Evolutionary conservation across 2,113 vertebrate genomes (phyloP), one percentile per base, ranked within the genome.

Genomic region (Sorex fumeus): DNA sequence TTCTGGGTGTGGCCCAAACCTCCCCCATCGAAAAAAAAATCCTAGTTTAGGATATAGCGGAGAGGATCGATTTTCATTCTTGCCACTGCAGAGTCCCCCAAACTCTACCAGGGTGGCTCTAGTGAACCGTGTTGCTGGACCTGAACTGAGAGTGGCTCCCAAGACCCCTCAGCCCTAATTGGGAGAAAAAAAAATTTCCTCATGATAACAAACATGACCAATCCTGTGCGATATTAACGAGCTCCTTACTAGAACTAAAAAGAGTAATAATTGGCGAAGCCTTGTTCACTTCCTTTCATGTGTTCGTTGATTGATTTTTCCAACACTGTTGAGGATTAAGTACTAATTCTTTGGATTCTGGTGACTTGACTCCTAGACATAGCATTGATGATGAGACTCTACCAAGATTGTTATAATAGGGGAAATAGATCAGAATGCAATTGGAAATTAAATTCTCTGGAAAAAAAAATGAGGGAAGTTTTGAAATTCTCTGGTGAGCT

Each of bases 141-240:
- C 47, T 50, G 47, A 50, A 50, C 2, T 50, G 13, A 13, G 47
- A 50, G 47, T 10, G 47, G 47, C 47, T 50, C 47, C 13, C 57
- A 19, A 23, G 18, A 23, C 19, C 57, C 57, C 57, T 19, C 8
- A 12, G 3, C 12, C 1, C 12, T 60, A 21, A 21, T 60, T 4
- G 18, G 18, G 19, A 60, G 57, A 18, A 12, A 71, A 80, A 80
- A 62, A 84, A 18, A 3, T 27, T n/a, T 93, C 30, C 30, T 86
- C 69, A 90, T 95, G 91, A 70, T 81, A 92, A 84, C 71, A 91
- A 57, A 47, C 34, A 36, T 43, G n/a, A 34, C 83, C 62, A 94
- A 47, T 93, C 90, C 30, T 71, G 53, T 91, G 66, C 82, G 79
- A 85, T 27, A 80, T 88, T 40, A 6, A 67, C n/a, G 1, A 67